These are phyloP conservation scores for Nilaparvata lugens DNA, from an alignment of 1,140 invertebrate species.

Conservation along the genomic window DNA sequence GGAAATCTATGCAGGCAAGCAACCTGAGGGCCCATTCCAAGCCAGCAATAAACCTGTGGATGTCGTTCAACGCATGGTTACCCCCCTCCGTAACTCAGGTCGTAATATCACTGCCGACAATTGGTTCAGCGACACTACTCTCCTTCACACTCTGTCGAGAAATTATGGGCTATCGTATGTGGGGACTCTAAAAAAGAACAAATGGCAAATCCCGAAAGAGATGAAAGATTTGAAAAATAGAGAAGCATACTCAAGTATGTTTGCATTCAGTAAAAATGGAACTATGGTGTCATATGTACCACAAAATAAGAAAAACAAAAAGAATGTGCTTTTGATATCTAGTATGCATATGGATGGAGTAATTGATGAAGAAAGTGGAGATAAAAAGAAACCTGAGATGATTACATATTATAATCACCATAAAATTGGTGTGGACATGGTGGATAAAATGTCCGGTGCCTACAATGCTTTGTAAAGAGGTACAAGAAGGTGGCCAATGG, in stretches of 20 bases:
- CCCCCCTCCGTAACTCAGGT: conserved; percentile 29
- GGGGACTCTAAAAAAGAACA: conserved; percentile 29
- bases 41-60: conserved; percentile 19
- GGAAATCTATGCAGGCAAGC: conserved; percentile 27
- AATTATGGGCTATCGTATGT: conserved; percentile 15
- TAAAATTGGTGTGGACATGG: conserved; percentile 34
- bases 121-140: conserved; percentile 24
- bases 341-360: conserved; percentile 23
- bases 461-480: conserved; percentile 24
- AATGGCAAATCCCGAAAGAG: conserved; percentile 29
- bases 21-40: conserved; percentile 11
- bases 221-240: conserved; percentile 14
- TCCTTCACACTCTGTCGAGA: not conserved
- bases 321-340: conserved; percentile 26
- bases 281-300: conserved; percentile 28
- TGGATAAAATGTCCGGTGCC: conserved; percentile 28
- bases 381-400: conserved; percentile 32
- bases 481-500: conserved; percentile 29
- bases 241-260: conserved; percentile 16
- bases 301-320: conserved; percentile 24
- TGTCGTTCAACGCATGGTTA: conserved; percentile 31
- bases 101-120: conserved; percentile 35
- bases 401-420: conserved; percentile 34
- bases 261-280: conserved; percentile 16
- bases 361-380: conserved; percentile 18